Percentiles rank a stretch among this genome's conserved stretches.
phyloP scores from a whole-genome alignment of 1,140 invertebrate species.

The Leptinotarsa undecemlineata region DNA sequence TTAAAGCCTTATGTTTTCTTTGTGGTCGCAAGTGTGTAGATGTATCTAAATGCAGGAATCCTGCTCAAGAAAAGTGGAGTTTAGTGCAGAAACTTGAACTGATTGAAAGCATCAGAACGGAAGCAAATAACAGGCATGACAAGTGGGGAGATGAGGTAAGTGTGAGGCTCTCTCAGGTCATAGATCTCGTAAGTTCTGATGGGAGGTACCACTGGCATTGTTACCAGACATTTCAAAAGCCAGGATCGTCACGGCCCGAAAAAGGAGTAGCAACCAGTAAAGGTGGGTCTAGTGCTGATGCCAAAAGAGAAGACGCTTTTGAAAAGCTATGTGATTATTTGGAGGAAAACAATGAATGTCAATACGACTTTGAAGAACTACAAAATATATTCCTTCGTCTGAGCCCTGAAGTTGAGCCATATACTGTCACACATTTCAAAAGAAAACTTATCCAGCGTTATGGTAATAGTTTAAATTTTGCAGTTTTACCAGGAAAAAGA shows the following conservation, averaged over 20 bases:
- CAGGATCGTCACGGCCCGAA: constrained; percentile 19
- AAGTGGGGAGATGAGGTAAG: constrained; percentile 24
- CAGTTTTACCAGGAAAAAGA: constrained; percentile 20
- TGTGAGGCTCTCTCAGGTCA: constrained; percentile 29
- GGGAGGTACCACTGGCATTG: constrained; percentile 28
- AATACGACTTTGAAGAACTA: constrained; percentile 24
- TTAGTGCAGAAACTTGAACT: constrained; percentile 15
- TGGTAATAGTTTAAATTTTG: constrained; percentile 21
- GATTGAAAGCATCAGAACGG: constrained; percentile 19
- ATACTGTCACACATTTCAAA: constrained; percentile 22
- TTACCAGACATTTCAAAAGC: constrained; percentile 21
- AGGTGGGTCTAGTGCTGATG: constrained; percentile 21
- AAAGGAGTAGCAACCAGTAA: constrained; percentile 24
- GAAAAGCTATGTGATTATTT: constrained; percentile 25
- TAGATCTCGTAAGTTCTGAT: constrained; percentile 25
- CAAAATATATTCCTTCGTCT: constrained; percentile 21
- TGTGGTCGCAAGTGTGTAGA: constrained; percentile 10
- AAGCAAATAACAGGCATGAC: constrained; percentile 24
- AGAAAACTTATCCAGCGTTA: constrained; percentile 17
- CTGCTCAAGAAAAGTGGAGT: constrained; percentile 22
- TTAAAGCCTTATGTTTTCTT: constrained; percentile 13
- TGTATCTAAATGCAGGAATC: constrained; percentile 13
- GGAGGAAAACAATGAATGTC: constrained; percentile 24
- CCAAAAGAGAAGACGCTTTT: constrained; percentile 26
- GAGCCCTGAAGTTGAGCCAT: constrained; percentile 21